Base-by-base conservation (phyloP, 1,140 invertebrate species). In the Seison nebaliae region DNA sequence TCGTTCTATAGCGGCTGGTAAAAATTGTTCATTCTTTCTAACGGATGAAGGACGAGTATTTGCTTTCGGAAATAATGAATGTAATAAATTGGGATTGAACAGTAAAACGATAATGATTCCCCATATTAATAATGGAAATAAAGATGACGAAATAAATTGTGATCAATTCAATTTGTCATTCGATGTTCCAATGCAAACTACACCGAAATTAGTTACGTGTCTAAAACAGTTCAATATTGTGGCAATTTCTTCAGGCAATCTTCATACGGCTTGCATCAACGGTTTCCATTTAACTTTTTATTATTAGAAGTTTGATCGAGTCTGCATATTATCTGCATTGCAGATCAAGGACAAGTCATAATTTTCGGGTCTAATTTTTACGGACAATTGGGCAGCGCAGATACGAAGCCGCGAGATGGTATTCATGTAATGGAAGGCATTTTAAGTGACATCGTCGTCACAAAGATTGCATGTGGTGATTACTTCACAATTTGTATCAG, bases 81-180 rank as follows among this genome's bases (percentile, higher is more conserved):
- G 66, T 47, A 74, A 73, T 48, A 73, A 72, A 53, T 56, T 76
- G 1, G 72, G 71, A 19, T 58, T 75, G 20, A 63, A 65, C 38
- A 49, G 47, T 19, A 43, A 49, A n/a, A n/a, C n/a, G n/a, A n/a
- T n/a, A n/a, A n/a, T n/a, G n/a, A n/a, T n/a, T n/a, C n/a, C n/a
- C n/a, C n/a, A n/a, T n/a, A n/a, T n/a, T n/a, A n/a, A n/a, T n/a
- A n/a, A n/a, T n/a, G n/a, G n/a, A n/a, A n/a, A n/a, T n/a, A n/a
- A n/a, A n/a, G n/a, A n/a, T n/a, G n/a, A n/a, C n/a, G n/a, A n/a
- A n/a, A n/a, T n/a, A n/a, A n/a, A n/a, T n/a, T n/a, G n/a, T n/a
- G n/a, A n/a, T n/a, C n/a, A n/a, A n/a, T n/a, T n/a, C n/a, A n/a
- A n/a, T n/a, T n/a, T n/a, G n/a, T n/a, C n/a, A n/a, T n/a, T n/a